Percentiles rank a stretch among this genome's conserved stretches.
phyloP scores from a whole-genome alignment of 2,797 vertebrate genomes.

The Cheirogaleus major region DNA sequence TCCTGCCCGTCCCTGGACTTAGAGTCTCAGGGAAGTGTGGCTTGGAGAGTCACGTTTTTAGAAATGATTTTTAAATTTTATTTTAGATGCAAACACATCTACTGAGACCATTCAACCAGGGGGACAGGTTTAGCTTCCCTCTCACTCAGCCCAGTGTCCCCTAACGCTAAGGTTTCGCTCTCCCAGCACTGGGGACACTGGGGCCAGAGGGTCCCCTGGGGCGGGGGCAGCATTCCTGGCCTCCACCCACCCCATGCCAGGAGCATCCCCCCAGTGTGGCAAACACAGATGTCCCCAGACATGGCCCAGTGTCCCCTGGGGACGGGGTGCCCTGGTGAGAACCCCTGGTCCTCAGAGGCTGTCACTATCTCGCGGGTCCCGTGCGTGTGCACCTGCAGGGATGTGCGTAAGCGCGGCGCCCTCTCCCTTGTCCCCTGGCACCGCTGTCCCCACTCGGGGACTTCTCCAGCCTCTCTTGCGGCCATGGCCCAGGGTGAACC shows the following conservation, averaged over 20 bases:
- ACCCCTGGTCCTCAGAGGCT: background rate
- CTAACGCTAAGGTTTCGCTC: background rate
- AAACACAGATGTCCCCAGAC: background rate
- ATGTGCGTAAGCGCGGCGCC: no score
- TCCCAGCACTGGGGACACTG: background rate
- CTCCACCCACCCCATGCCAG: background rate
- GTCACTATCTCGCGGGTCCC: background rate
- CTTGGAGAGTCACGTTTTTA: background rate
- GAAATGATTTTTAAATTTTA: background rate
- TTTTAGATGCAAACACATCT: background rate
- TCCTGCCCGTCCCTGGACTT: rapidly evolving
- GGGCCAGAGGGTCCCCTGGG: background rate
- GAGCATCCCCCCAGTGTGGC: no score
- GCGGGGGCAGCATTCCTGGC: no score
- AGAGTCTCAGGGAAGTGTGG: background rate
- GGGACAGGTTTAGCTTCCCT: background rate
- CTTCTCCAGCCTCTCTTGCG: background rate
- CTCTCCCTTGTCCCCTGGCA: background rate
- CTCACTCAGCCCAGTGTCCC: background rate
- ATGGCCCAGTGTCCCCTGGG: background rate
- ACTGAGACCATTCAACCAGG: background rate
- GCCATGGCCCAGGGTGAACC: background rate
- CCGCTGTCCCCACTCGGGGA: rapidly evolving
- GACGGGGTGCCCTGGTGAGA: background rate
- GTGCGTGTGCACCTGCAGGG: no score